Percentiles rank a stretch among this genome's conserved stretches.
Evolutionary conservation across 1,140 invertebrate species (phyloP).

Genomic region (Apolygus lucorum): DNA sequence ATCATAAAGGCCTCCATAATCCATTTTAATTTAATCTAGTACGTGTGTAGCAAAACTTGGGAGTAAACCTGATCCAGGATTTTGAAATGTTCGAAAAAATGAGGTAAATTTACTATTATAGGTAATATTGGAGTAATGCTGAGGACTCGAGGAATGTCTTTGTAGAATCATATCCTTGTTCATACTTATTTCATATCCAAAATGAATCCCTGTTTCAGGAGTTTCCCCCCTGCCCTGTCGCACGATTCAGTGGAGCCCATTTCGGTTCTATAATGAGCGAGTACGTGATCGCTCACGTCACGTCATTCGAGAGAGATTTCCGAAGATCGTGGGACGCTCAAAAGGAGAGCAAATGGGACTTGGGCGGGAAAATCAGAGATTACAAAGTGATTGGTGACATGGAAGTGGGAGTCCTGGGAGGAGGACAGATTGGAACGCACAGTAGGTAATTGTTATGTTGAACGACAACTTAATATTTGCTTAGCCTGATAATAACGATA

Average conservation of each 20-base stretch:
- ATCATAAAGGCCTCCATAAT: too few species aligned
- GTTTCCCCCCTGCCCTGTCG: slow-evolving; percentile 36
- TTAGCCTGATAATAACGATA: too few species aligned
- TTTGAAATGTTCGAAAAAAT: too few species aligned
- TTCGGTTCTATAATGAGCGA: slow-evolving; percentile 48
- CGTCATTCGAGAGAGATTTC: slow-evolving; percentile 44
- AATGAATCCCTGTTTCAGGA: slow-evolving; percentile 13
- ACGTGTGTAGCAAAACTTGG: too few species aligned
- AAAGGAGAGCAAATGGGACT: slow-evolving; percentile 38
- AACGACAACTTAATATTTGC: too few species aligned
- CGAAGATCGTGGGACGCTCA: slow-evolving; percentile 40
- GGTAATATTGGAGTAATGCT: too few species aligned
- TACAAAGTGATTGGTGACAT: slow-evolving; percentile 42
- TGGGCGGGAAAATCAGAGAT: slow-evolving; percentile 37
- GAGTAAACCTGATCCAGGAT: too few species aligned
- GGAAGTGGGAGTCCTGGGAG: slow-evolving; percentile 45
- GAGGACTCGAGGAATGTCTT: too few species aligned
- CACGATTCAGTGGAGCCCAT: slow-evolving; percentile 41
- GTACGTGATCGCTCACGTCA: slow-evolving; percentile 47
- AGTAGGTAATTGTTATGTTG: slow-evolving; percentile 36
- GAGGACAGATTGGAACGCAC: slow-evolving; percentile 43
- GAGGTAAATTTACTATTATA: too few species aligned
- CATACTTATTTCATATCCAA: too few species aligned
- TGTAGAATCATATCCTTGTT: too few species aligned
- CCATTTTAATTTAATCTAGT: too few species aligned